These are phyloP conservation scores for Hylaeus anthracinus DNA, from an alignment of 1,140 invertebrate genomes.

Conservation along the genomic window DNA sequence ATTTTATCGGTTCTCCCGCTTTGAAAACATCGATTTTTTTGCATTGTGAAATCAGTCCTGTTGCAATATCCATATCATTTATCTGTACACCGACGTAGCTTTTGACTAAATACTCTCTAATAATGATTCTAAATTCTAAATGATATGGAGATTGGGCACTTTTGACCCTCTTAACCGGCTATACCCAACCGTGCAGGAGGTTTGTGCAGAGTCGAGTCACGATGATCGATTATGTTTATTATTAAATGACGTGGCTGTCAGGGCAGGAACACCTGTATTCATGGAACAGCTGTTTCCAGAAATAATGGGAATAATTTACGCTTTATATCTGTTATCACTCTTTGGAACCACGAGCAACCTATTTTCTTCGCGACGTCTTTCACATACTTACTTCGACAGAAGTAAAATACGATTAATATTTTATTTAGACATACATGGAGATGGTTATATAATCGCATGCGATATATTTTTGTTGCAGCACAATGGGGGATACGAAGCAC, in stretches of 20 bases:
- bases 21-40: no score
- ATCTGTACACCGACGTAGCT: no score
- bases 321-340: conserved; percentile 23
- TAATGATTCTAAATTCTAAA: no score
- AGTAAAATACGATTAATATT: neutral
- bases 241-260: neutral
- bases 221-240: conserved; percentile 30
- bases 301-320: conserved; percentile 49
- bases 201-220: neutral
- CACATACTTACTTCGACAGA: neutral
- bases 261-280: neutral
- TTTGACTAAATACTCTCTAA: no score
- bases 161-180: no score
- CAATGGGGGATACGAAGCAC: conserved; percentile 77
- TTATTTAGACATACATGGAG: no score
- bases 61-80: no score
- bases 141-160: no score
- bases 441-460: neutral
- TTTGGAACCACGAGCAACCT: conserved; percentile 28
- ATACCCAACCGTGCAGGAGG: neutral
- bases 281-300: conserved; percentile 14
- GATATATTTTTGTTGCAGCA: conserved; percentile 74
- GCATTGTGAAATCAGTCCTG: no score
- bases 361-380: conserved; percentile 23
- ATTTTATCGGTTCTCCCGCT: no score